Conservation (phyloP, 2,797 vertebrate genomes). For the Oryzias dopingdopingensis region DNA sequence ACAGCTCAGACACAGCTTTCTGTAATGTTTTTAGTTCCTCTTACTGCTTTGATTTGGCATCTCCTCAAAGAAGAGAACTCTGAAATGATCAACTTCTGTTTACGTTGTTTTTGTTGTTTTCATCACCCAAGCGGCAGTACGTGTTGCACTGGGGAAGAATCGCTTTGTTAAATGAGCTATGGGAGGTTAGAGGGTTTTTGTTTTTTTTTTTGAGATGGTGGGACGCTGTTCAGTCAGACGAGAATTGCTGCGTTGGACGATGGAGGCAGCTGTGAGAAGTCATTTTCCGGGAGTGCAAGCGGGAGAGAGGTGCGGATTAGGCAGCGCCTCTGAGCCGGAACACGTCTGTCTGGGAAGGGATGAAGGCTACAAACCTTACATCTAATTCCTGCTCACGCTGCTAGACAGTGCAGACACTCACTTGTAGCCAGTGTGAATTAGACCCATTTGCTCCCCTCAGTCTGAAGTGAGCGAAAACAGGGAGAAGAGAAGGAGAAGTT, state of each 20-base stretch:
- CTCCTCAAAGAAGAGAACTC: constrained; percentile 60
- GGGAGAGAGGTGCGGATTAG: constrained; percentile 81
- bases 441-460: constrained; percentile 75
- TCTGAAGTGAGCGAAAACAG: constrained; percentile 60
- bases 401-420: constrained; percentile 74
- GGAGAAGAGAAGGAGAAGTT: constrained; percentile 66
- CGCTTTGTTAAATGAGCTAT: constrained; percentile 80
- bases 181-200: constrained; percentile 67
- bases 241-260: constrained; percentile 76
- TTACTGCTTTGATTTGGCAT: constrained; percentile 53
- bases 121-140: constrained; percentile 36
- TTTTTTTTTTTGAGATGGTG: constrained; percentile 33
- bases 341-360: constrained; percentile 82
- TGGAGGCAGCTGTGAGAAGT: constrained; percentile 81
- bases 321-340: constrained; percentile 82
- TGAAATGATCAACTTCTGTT: constrained; percentile 71
- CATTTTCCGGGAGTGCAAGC: constrained; percentile 79
- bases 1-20: constrained; percentile 6
- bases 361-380: constrained; percentile 80
- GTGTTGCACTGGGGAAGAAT: constrained; percentile 59
- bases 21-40: constrained; percentile 27
- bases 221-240: constrained; percentile 70
- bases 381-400: constrained; percentile 79
- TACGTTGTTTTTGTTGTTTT: constrained; percentile 72
- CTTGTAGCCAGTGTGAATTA: constrained; percentile 76